Evolutionary conservation across 2,888 invertebrate genomes (phyloP), one percentile per base, ranked within the genome.

Genomic region (Scaptomyza cyrtandrae): DNA sequence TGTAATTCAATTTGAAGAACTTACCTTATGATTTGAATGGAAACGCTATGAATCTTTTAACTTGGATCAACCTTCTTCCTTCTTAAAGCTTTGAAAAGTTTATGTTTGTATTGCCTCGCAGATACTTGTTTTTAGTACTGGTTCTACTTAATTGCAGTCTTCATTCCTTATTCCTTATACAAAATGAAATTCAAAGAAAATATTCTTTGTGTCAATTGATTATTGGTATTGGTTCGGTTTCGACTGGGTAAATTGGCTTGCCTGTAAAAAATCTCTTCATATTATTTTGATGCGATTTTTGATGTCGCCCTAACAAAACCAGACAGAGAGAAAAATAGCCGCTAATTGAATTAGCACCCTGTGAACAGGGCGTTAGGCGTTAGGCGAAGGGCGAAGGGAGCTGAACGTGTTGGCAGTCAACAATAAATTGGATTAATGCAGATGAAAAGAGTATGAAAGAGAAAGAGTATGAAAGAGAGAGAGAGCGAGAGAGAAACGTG

Each of bases 341-440:
- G 83, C 63, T 81, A 81, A 83, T 81, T 81, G 43, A 81, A 86
- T 86, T 86, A 82, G 71, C 74, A 77, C 61, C 71, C 63, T 35
- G 10, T 33, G 4, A 3, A 13, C 11, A 19, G 13, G 9, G 39
- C 33, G 6, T 6, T 6, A 9, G 31, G 31, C 4, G 33, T 2
- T 11, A 35, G 11, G 14, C 11, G 7, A n/a, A 6, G 31, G 54
- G 3, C 29, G 1, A 27, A 43, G 6, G 49, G 31, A 10, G 14
- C 10, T 46, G 37, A 41, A 39, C 50, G 48, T 43, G 39, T 52
- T 16, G 39, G 55, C 45, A 69, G 45, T 56, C 46, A 57, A 48
- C 54, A 58, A 56, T 71, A 80, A 86, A 86, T 86, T 83, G 86
- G 84, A 80, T 82, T 82, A 82, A 86, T 80, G 72, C 77, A 76